Percentiles rank a stretch among this genome's conserved stretches.
These are phyloP conservation scores for Teleogryllus oceanicus DNA, from an alignment of 2,888 invertebrate species.

Conservation along the genomic window DNA sequence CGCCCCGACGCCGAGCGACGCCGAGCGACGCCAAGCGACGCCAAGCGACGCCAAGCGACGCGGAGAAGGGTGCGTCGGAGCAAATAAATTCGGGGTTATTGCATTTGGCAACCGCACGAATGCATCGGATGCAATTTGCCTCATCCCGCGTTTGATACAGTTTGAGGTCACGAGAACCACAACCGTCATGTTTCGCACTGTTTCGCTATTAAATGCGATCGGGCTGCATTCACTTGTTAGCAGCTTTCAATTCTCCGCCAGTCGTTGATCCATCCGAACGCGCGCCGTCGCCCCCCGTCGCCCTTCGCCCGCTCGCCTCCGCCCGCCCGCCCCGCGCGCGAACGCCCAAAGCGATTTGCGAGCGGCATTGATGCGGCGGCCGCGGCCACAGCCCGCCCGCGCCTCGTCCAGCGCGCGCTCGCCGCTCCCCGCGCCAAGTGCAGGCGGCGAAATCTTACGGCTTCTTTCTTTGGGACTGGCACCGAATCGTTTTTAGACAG, in stretches of 20 bases:
- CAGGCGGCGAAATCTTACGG: no score
- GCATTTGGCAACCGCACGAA: conserved; percentile 23
- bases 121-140: conserved; percentile 12
- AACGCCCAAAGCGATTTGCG: neutral
- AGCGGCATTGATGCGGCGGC: neutral
- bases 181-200: conserved; percentile 7
- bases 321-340: neutral
- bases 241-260: neutral
- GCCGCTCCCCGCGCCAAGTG: no score
- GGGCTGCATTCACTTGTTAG: neutral
- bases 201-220: conserved; percentile 6
- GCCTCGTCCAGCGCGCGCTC: no score
- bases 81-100: conserved; percentile 22
- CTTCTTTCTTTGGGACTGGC: no score
- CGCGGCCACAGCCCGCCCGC: no score
- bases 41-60: neutral
- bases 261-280: neutral
- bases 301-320: neutral
- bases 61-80: neutral
- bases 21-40: no score
- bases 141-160: neutral
- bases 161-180: neutral
- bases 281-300: neutral
- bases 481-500: no score
- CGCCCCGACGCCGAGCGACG: no score